These are phyloP conservation scores for Ceyx melanurus DNA, from an alignment of 2,113 vertebrate species.

Conservation along the genomic window DNA sequence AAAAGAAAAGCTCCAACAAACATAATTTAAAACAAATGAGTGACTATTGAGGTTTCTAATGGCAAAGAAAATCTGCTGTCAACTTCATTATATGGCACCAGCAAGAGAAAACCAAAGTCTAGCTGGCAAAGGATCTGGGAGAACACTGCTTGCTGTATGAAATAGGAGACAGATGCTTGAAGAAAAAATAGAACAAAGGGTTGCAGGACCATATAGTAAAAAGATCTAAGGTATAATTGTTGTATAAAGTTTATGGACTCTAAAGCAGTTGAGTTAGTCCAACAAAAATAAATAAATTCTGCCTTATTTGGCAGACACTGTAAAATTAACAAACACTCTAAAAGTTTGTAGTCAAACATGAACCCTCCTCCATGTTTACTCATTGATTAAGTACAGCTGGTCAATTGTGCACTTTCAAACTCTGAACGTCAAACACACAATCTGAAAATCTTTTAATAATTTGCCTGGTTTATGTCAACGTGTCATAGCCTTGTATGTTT, in stretches of 20 bases:
- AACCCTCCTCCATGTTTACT: not conserved
- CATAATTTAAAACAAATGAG: not conserved
- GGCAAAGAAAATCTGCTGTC: not conserved
- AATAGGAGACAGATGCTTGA: not conserved
- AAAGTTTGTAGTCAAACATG: not conserved
- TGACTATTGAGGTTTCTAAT: not conserved
- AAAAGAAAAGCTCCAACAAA: not conserved
- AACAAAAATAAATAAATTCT: not conserved
- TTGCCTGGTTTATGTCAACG: not conserved
- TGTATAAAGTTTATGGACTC: not conserved
- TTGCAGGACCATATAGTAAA: accelerated
- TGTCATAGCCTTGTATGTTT: not conserved
- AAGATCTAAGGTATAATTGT: not conserved
- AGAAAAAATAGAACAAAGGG: not conserved
- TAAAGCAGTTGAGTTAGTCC: not conserved
- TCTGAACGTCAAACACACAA: not conserved
- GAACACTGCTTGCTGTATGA: not conserved
- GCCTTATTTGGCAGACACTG: not conserved
- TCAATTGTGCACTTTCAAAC: not conserved
- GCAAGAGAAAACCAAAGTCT: not conserved
- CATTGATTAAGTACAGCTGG: not conserved
- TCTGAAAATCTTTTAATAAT: not conserved
- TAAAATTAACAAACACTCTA: not conserved
- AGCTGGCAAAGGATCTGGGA: not conserved
- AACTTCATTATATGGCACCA: not conserved